A percentile compares a stretch with the other conserved stretches of the same genome.
Conservation (phyloP, 2,888 invertebrate genomes). For the Agrypnus murinus region DNA sequence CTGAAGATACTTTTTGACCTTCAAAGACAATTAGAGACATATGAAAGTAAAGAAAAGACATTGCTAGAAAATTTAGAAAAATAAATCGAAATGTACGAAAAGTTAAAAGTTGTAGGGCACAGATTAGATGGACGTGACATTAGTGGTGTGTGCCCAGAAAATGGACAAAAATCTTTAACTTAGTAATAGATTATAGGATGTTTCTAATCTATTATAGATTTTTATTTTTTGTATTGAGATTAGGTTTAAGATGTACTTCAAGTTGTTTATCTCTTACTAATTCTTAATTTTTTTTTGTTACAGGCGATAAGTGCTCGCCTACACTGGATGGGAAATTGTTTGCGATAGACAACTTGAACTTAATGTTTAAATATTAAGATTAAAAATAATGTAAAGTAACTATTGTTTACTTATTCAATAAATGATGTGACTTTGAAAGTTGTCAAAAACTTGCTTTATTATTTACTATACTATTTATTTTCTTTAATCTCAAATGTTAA, state of each 20-base stretch:
- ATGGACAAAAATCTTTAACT: neutral
- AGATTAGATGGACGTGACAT: too few species aligned
- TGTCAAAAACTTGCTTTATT: too few species aligned
- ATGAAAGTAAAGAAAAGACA: slow-evolving; percentile 48
- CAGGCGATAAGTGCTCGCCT: slow-evolving; percentile 42
- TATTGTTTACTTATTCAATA: too few species aligned
- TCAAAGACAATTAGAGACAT: slow-evolving; percentile 62
- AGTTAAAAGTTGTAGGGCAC: too few species aligned
- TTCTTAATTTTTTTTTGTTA: slow-evolving; percentile 34
- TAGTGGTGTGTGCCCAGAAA: neutral
- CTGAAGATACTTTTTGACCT: slow-evolving; percentile 69
- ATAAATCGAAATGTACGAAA: too few species aligned
- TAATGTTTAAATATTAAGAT: too few species aligned
- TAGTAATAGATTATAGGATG: too few species aligned
- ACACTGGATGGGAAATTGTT: neutral
- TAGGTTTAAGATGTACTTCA: slow-evolving; percentile 20
- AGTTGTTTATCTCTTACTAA: slow-evolving; percentile 30
- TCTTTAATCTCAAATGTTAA: too few species aligned
- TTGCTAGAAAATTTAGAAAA: neutral
- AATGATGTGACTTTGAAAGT: too few species aligned
- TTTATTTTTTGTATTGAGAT: neutral
- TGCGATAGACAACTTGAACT: slow-evolving; percentile 39
- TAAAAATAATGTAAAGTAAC: too few species aligned
- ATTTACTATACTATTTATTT: too few species aligned
- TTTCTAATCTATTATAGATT: neutral